These are phyloP conservation scores for Crotalus helleri DNA, from an alignment of 2,113 vertebrate species.

Conservation along the genomic window DNA sequence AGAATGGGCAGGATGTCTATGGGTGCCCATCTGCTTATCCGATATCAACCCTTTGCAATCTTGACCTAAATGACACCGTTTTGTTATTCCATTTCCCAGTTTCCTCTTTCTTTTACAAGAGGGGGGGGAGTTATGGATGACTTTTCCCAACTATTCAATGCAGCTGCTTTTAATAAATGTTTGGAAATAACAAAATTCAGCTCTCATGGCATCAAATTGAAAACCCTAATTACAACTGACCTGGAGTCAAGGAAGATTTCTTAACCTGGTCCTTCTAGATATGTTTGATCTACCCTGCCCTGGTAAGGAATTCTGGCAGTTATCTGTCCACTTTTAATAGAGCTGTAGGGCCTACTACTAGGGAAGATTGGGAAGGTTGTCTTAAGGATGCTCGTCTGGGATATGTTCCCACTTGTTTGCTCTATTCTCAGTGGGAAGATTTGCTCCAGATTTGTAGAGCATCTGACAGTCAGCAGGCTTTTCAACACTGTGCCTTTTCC, in stretches of 20 bases:
- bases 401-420: background rate
- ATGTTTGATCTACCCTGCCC: background rate
- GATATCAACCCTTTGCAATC: background rate
- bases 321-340: background rate
- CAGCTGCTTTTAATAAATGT: background rate
- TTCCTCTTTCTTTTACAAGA: background rate
- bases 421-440: background rate
- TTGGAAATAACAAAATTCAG: background rate
- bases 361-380: background rate
- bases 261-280: background rate
- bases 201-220: background rate
- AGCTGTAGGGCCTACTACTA: background rate
- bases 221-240: background rate
- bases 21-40: background rate
- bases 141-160: background rate
- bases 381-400: background rate
- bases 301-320: background rate
- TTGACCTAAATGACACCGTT: background rate
- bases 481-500: background rate
- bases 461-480: background rate
- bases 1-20: fast-evolving
- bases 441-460: background rate
- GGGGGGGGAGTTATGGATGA: background rate
- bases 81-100: too few species aligned
- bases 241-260: background rate